These are phyloP conservation scores for Crypturellus undulatus DNA, from an alignment of 2,113 vertebrate genomes.

Conservation along the genomic window DNA sequence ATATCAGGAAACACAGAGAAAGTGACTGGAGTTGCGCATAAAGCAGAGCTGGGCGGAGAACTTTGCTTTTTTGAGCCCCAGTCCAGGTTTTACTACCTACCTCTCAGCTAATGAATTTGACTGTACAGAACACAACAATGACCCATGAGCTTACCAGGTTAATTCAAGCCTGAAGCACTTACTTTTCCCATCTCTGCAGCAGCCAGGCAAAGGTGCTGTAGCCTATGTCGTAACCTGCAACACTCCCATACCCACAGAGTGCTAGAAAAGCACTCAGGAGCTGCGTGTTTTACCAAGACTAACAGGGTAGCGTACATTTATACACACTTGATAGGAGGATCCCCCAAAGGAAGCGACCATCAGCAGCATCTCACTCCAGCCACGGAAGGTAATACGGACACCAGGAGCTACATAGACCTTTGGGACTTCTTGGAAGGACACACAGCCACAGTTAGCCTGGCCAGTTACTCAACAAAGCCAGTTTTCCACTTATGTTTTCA, in stretches of 20 bases:
- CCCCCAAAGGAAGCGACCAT: background rate
- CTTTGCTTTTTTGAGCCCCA: background rate
- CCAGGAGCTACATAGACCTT: background rate
- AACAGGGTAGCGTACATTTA: background rate
- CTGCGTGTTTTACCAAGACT: background rate
- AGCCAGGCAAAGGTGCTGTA: background rate
- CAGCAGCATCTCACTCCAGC: background rate
- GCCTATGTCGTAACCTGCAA: background rate
- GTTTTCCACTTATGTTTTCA: background rate
- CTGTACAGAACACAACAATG: slow-evolving; percentile 2
- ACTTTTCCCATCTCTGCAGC: background rate
- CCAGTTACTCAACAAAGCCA: background rate
- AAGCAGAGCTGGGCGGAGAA: background rate
- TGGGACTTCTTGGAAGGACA: background rate
- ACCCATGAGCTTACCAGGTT: background rate
- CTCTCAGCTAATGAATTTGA: background rate
- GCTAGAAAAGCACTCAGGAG: background rate
- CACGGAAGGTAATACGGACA: background rate
- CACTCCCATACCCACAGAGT: background rate
- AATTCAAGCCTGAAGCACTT: slow-evolving; percentile 14
- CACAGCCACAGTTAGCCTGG: background rate
- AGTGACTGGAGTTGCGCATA: background rate
- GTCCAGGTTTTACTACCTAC: background rate
- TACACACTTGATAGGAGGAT: background rate
- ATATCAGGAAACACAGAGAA: background rate